These are phyloP conservation scores for Campodea augens DNA, from an alignment of 1,140 invertebrate species.

Conservation along the genomic window DNA sequence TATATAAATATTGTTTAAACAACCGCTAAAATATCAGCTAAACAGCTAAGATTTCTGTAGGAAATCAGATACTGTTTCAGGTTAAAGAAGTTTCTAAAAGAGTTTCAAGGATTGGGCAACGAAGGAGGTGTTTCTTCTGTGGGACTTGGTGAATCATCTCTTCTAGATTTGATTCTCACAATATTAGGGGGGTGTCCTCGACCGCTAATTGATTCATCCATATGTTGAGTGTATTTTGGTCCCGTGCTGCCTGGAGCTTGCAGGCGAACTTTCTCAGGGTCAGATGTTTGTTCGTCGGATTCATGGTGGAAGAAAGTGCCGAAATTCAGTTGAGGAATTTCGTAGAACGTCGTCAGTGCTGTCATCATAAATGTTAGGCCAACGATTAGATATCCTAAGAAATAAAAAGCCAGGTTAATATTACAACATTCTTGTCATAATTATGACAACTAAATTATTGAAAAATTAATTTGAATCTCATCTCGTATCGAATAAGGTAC, in stretches of 20 bases:
- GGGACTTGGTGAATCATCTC: constrained; percentile 39
- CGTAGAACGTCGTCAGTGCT: constrained; percentile 59
- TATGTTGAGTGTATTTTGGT: constrained; percentile 26
- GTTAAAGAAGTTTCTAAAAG: no score
- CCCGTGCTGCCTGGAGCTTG: constrained; percentile 24
- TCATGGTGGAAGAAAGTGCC: constrained; percentile 51
- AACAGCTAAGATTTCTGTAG: no score
- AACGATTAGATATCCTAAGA: constrained; percentile 50
- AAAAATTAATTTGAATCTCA: not conserved
- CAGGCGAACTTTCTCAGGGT: constrained; percentile 40
- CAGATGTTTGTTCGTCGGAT: constrained; percentile 32
- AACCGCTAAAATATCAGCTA: no score
- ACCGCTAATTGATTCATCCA: constrained; percentile 16
- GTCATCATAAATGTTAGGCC: constrained; percentile 69
- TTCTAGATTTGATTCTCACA: constrained; percentile 34
- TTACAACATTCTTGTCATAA: not conserved
- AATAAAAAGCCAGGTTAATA: constrained; percentile 10
- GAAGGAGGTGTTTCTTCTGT: constrained; percentile 42
- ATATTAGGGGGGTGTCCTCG: constrained; percentile 29
- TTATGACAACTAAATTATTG: not conserved
- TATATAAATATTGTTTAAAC: no score
- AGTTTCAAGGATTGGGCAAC: no score
- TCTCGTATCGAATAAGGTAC: not conserved
- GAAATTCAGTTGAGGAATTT: constrained; percentile 68
- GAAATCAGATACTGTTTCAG: no score